These are phyloP conservation scores for Platerodrilus igneus DNA, from an alignment of 2,888 invertebrate species.

Conservation along the genomic window DNA sequence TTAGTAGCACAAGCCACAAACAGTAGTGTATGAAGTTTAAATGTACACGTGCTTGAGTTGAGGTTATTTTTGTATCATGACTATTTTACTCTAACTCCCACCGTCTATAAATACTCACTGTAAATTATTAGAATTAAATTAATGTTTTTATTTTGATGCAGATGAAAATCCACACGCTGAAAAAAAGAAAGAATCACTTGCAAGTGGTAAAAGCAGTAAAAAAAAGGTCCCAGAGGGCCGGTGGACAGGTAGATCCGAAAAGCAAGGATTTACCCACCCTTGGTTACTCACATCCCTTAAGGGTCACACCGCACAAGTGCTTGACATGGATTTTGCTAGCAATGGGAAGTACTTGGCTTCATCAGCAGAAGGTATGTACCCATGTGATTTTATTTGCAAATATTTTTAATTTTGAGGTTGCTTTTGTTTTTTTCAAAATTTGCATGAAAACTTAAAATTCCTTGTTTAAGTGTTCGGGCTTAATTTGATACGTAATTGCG, in stretches of 20 bases:
- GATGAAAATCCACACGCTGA: conserved; percentile 21
- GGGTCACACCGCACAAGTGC: conserved; percentile 72
- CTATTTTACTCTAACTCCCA: conserved; percentile 12
- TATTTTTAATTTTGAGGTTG: too few relatives aligned
- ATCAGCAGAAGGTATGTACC: conserved; percentile 73
- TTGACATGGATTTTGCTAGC: conserved; percentile 75
- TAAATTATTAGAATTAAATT: background rate
- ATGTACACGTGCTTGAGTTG: conserved; percentile 28
- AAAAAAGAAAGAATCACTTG: conserved; percentile 18
- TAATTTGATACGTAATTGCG: too few relatives aligned
- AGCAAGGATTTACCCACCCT: conserved; percentile 61
- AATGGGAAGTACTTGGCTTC: conserved; percentile 84
- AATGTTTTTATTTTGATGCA: conserved; percentile 12
- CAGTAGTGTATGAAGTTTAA: too few relatives aligned
- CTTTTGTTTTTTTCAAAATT: too few relatives aligned
- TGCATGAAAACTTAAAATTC: too few relatives aligned
- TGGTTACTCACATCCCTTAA: conserved; percentile 78
- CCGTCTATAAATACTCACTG: conserved; percentile 6
- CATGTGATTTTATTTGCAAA: conserved; percentile 4
- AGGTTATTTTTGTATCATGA: conserved; percentile 30
- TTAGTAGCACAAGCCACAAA: too few relatives aligned
- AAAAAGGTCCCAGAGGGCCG: conserved; percentile 45
- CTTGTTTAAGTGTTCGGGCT: too few relatives aligned
- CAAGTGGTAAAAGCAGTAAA: conserved; percentile 41
- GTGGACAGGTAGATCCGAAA: conserved; percentile 50